Conservation (phyloP, 2,888 invertebrate species). For the Arrhopalites spinosus region DNA sequence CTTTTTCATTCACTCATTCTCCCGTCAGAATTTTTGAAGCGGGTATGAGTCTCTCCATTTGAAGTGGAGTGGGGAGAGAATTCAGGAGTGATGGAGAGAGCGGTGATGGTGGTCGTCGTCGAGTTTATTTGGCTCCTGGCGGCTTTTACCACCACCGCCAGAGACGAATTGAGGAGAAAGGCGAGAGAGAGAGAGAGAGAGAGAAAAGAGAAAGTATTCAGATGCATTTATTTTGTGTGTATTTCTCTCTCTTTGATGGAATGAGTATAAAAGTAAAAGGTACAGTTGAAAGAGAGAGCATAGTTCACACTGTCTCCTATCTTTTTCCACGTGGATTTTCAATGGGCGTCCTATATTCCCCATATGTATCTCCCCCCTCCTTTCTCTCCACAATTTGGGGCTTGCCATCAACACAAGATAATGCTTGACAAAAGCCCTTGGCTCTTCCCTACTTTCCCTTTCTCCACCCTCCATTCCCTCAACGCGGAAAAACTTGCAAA, state of each 20-base stretch:
- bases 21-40: neutral
- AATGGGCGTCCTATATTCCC: too few relatives aligned
- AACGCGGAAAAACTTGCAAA: too few relatives aligned
- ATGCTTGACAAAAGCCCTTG: too few relatives aligned
- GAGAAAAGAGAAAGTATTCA: neutral
- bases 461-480: too few relatives aligned
- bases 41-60: neutral
- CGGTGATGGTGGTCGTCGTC: constrained; percentile 6
- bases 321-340: neutral
- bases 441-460: too few relatives aligned
- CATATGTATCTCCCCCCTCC: too few relatives aligned
- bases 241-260: constrained; percentile 12
- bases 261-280: neutral
- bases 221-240: neutral
- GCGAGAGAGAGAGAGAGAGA: neutral
- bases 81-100: neutral
- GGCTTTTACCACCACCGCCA: constrained; percentile 24
- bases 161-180: constrained; percentile 16
- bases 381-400: too few relatives aligned
- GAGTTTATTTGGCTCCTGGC: constrained; percentile 35
- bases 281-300: neutral
- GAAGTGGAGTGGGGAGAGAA: neutral
- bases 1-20: neutral
- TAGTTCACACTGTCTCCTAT: neutral
- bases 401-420: too few relatives aligned